Evolutionary conservation across 2,888 invertebrate genomes (phyloP).

Genomic region (Melieria crassipennis): DNA sequence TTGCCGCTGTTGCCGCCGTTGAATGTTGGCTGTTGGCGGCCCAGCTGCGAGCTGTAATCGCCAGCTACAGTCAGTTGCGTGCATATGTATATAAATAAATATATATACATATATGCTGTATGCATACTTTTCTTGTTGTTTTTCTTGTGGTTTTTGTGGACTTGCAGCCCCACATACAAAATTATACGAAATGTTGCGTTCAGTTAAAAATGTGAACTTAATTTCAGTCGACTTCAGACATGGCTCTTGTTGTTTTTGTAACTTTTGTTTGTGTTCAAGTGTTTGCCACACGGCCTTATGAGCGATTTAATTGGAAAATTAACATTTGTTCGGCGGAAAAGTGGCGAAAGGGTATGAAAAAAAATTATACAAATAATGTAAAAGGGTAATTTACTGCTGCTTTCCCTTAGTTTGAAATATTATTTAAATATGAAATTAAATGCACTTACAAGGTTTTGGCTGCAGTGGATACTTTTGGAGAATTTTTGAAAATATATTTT

Average conservation of each 20-base stretch:
- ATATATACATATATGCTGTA: not conserved
- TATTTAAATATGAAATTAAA: not conserved
- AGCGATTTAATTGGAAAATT: conserved; percentile 28
- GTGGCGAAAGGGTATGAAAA: conserved; percentile 5
- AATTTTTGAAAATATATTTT: not conserved
- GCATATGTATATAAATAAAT: conserved; percentile 21
- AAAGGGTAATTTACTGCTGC: too few species aligned
- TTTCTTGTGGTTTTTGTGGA: not conserved
- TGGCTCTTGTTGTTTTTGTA: conserved; percentile 24
- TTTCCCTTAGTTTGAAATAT: too few species aligned
- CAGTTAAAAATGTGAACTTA: conserved; percentile 27
- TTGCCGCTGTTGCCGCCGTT: conserved; percentile 4
- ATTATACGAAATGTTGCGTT: conserved; percentile 6
- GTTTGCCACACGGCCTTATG: too few species aligned
- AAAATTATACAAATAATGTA: too few species aligned
- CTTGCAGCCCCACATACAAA: not conserved
- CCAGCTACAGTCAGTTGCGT: not conserved
- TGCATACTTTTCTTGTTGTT: not conserved
- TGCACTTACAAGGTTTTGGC: not conserved
- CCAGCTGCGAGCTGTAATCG: conserved; percentile 19
- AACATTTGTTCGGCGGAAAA: conserved; percentile 14
- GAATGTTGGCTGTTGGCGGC: not conserved
- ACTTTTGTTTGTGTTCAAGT: conserved; percentile 10
- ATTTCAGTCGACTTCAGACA: conserved; percentile 19
- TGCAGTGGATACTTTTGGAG: not conserved